A percentile compares a stretch with the other conserved stretches of the same genome.
Evolutionary conservation across 2,888 invertebrate species (phyloP).

Genomic region (Polydrusus pterygomalis): DNA sequence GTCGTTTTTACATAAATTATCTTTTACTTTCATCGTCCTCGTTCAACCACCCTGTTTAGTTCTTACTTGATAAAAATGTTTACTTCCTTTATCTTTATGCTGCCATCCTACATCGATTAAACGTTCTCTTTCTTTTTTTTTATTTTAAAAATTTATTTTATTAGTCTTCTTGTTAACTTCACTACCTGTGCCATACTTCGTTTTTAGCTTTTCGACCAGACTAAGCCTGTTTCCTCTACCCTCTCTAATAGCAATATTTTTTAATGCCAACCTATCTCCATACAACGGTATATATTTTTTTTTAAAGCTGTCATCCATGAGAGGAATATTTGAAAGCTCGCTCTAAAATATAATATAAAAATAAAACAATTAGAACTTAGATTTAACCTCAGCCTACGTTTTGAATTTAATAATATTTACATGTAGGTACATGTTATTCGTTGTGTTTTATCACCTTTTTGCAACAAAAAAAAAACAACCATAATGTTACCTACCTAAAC

Average conservation of each 20-base stretch:
- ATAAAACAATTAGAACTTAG: background rate
- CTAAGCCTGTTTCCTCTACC: background rate
- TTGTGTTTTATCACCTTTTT: too few species aligned
- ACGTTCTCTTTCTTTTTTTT: background rate
- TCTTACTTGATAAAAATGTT: background rate
- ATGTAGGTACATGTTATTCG: too few species aligned
- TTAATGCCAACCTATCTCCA: slow-evolving; percentile 1
- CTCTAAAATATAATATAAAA: background rate
- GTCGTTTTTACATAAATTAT: background rate
- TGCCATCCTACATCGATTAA: background rate
- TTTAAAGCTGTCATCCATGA: background rate
- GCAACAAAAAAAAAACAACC: too few species aligned
- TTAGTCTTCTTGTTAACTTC: slow-evolving; percentile 1
- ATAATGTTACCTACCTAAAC: too few species aligned
- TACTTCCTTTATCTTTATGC: background rate
- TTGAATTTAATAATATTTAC: too few species aligned
- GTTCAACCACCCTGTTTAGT: slow-evolving; percentile 2
- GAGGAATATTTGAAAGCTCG: background rate
- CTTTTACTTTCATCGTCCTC: background rate
- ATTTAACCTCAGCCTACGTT: too few species aligned
- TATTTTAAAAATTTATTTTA: background rate
- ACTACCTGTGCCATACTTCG: background rate
- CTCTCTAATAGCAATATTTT: slow-evolving; percentile 1
- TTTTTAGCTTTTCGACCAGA: slow-evolving; percentile 1
- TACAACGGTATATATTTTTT: background rate